phyloP scores from a whole-genome alignment of 2,113 vertebrate species.

The Xenus cinereus region DNA sequence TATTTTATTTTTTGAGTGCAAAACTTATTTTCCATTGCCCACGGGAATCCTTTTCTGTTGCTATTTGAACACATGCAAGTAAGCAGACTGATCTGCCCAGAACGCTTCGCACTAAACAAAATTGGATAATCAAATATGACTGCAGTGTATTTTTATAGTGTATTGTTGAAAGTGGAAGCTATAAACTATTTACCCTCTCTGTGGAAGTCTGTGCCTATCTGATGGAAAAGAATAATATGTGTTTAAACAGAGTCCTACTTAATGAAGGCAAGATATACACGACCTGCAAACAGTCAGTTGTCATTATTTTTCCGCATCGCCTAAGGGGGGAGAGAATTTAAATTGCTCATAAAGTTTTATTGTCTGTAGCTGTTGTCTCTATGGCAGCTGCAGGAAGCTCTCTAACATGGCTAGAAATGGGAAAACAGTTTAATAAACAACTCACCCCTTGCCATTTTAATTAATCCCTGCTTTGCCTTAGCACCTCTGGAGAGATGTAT shows the following conservation, averaged over 20 bases:
- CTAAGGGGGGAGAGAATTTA: conserved; percentile 33
- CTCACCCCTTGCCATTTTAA: background rate
- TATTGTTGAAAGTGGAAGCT: conserved; percentile 51
- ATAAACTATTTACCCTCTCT: conserved; percentile 42
- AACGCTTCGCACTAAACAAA: background rate
- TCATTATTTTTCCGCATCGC: conserved; percentile 28
- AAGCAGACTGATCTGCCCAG: background rate
- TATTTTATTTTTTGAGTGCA: conserved; percentile 16
- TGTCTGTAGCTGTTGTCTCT: conserved; percentile 59
- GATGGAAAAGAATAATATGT: conserved; percentile 29
- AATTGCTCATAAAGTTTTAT: conserved; percentile 61
- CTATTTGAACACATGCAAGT: background rate
- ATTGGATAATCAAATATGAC: conserved; percentile 42
- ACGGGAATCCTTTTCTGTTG: background rate
- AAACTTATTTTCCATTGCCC: conserved; percentile 14
- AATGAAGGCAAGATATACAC: conserved; percentile 28
- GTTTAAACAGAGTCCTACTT: conserved; percentile 35
- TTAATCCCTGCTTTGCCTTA: background rate
- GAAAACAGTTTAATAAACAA: conserved; percentile 42
- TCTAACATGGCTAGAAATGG: background rate
- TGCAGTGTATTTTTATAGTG: conserved; percentile 37
- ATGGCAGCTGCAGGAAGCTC: conserved; percentile 40
- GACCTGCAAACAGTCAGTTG: conserved; percentile 45
- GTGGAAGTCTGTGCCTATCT: background rate
- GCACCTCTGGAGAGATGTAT: background rate